phyloP scores from a whole-genome alignment of 2,113 vertebrate genomes.

The Panthera uncia region DNA sequence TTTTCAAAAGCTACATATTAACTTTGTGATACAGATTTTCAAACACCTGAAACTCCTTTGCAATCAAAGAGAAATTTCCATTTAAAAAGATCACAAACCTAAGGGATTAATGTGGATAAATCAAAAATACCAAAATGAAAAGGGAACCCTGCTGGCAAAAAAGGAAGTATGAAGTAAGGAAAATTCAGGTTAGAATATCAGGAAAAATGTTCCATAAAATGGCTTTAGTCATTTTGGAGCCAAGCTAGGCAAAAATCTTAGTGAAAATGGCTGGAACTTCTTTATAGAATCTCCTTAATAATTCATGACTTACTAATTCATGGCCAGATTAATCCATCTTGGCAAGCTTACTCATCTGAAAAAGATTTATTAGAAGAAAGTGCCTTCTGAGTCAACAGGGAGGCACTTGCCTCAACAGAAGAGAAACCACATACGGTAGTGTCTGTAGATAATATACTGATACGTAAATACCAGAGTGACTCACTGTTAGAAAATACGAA shows the following conservation, averaged over 20 bases:
- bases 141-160: conserved; percentile 20
- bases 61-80: conserved; percentile 52
- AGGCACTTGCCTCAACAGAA: not conserved
- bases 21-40: conserved; percentile 51
- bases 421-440: conserved; percentile 47
- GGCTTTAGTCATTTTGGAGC: conserved; percentile 44
- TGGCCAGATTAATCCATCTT: conserved; percentile 57
- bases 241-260: conserved; percentile 48
- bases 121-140: conserved; percentile 55
- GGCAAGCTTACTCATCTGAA: conserved; percentile 66
- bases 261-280: conserved; percentile 48
- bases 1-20: conserved; percentile 50
- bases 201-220: conserved; percentile 40
- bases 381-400: conserved; percentile 33
- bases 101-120: conserved; percentile 18
- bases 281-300: conserved; percentile 47
- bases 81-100: conserved; percentile 56
- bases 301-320: conserved; percentile 56
- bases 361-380: conserved; percentile 63
- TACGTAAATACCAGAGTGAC: not conserved
- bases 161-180: not conserved
- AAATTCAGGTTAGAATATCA: conserved; percentile 18
- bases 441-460: not conserved
- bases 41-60: conserved; percentile 53
- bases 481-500: not conserved